Evolutionary conservation across 2,113 vertebrate species (phyloP).

Genomic region (Aegotheles bennettii): DNA sequence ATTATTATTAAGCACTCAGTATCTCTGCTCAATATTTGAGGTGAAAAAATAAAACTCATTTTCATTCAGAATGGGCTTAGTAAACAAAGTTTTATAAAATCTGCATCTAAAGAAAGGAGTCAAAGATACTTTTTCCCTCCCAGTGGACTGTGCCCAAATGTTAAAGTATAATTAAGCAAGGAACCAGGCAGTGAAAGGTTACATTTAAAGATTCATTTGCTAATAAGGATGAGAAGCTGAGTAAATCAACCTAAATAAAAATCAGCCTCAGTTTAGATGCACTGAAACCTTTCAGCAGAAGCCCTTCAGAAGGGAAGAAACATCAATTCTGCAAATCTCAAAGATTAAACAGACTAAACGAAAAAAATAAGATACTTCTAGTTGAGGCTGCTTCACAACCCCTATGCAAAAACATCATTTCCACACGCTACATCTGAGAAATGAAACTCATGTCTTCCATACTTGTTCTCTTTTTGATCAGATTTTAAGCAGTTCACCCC

Average conservation of each 20-base stretch:
- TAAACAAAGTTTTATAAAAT: background rate
- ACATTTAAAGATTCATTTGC: background rate
- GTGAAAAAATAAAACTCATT: background rate
- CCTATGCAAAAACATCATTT: background rate
- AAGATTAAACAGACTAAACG: background rate
- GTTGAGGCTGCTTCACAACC: background rate
- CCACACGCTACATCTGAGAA: background rate
- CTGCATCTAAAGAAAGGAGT: background rate
- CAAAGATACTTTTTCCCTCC: background rate
- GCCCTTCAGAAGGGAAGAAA: background rate
- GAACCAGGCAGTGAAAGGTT: background rate
- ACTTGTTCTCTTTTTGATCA: background rate
- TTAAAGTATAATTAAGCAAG: background rate
- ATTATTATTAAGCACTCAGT: background rate
- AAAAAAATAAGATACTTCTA: background rate
- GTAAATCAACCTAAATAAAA: constrained; percentile 24
- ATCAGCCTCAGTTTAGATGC: background rate
- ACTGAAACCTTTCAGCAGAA: background rate
- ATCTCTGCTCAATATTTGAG: background rate
- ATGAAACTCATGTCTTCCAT: background rate
- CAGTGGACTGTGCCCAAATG: background rate
- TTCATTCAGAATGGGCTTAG: background rate
- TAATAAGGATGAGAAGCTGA: background rate
- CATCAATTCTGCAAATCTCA: background rate
- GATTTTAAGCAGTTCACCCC: background rate